Evolutionary conservation across 2,888 invertebrate genomes (phyloP), one percentile per base, ranked within the genome.

Genomic region (Perizoma flavofasciatum): DNA sequence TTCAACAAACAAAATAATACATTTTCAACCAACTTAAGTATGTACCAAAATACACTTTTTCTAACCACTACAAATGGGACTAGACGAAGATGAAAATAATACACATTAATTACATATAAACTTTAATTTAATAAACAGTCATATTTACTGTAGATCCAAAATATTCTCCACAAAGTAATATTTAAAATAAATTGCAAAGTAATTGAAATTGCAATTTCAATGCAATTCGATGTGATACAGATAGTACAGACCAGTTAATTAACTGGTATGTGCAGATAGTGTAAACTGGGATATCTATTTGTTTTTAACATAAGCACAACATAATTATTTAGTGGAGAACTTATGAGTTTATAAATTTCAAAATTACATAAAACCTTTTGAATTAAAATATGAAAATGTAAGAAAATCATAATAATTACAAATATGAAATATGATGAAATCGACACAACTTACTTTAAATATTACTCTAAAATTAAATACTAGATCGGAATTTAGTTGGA

Each of bases 101-200:
- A 65, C 47, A 61, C 22, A 22, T 22, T 22, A 37, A 11, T 47
- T 22, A 47, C 40, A 55, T 37, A 66, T 59, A 57, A 61, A 70
- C 63, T 72, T 74, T 71, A 75, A 81, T 84, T 85, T 82, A 81
- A 78, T 83, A 77, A 79, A 82, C 74, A 77, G 70, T 73, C 68
- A 81, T 84, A 85, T 83, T 86, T 84, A 88, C 81, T 77, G 75
- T 77, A 78, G 77, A 81, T 83, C 73, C 79, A 73, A 71, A 73
- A 68, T 67, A 66, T 63, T 66, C 70, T 71, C 71, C 70, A 61
- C 68, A 66, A 69, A 76, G 81, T 83, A 81, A 83, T 83, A 88
- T 85, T 85, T 85, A 63, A 85, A 88, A 81, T 81, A 86, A 85
- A 84, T 73, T 80, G 78, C 37, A 46, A 47, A n/a, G n/a, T n/a